phyloP scores from a whole-genome alignment of 1,140 invertebrate species.

The Drosophila lowei region DNA sequence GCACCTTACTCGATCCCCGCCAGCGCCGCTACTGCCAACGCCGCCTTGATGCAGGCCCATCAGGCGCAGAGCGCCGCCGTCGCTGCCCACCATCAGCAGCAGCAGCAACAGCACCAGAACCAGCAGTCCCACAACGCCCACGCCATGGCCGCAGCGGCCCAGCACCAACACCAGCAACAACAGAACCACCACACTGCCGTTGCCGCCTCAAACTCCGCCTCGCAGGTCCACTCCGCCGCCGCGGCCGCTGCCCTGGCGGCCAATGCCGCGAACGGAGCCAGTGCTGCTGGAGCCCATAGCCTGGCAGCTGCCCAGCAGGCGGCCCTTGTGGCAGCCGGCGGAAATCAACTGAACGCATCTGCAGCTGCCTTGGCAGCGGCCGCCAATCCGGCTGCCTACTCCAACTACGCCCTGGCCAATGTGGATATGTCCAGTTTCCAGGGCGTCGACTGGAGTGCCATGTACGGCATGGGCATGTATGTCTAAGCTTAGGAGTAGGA shows the following conservation, averaged over 20 bases:
- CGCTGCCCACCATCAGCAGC: constrained; percentile 81
- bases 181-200: constrained; percentile 61
- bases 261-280: constrained; percentile 83
- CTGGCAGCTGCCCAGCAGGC: constrained; percentile 83
- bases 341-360: constrained; percentile 82
- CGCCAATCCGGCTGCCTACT: constrained; percentile 87
- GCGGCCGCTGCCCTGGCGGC: constrained; percentile 83
- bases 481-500: constrained; percentile 85
- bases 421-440: constrained; percentile 96
- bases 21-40: constrained; percentile 79
- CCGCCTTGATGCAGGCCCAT: constrained; percentile 78
- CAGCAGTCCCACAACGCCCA: constrained; percentile 59
- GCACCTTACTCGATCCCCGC: constrained; percentile 82
- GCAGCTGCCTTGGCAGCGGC: constrained; percentile 83
- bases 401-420: constrained; percentile 92
- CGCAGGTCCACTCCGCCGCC: constrained; percentile 76
- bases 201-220: constrained; percentile 82
- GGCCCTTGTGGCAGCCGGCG: constrained; percentile 70
- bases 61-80: constrained; percentile 82
- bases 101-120: constrained; percentile 65
- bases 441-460: constrained; percentile 93
- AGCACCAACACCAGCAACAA: constrained; percentile 58
- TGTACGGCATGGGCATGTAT: constrained; percentile 96
- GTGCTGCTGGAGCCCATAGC: constrained; percentile 76
- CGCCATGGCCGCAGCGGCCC: constrained; percentile 74